Evolutionary conservation across 2,113 vertebrate species (phyloP).

Genomic region (Ellobius talpinus): DNA sequence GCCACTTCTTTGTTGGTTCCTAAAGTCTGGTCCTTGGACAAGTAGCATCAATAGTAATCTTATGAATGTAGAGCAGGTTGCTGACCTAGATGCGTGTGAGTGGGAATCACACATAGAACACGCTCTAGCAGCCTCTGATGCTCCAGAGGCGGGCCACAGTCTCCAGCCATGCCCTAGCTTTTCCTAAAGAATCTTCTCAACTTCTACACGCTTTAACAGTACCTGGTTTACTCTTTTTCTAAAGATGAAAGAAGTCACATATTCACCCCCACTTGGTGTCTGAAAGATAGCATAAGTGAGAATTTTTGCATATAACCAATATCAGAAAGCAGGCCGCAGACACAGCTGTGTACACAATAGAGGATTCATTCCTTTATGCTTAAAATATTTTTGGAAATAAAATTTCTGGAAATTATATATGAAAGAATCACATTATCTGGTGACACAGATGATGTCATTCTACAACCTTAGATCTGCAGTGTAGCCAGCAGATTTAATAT

Average conservation of each 20-base stretch:
- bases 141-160: not conserved
- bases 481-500: not conserved
- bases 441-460: not conserved
- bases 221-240: not conserved
- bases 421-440: not conserved
- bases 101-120: not conserved
- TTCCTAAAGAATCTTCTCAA: not conserved
- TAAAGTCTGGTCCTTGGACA: not conserved
- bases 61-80: not conserved
- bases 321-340: not conserved
- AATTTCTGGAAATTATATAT: not conserved
- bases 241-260: not conserved
- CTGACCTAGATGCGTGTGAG: not conserved
- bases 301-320: not conserved
- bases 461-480: not conserved
- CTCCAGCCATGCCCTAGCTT: not conserved
- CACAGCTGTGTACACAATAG: not conserved
- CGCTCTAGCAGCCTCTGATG: not conserved
- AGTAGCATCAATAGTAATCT: not conserved
- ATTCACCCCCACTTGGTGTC: not conserved
- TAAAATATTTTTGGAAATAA: too few species aligned
- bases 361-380: too few species aligned
- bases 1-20: not conserved
- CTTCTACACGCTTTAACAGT: not conserved
- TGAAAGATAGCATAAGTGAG: not conserved